phyloP scores from a whole-genome alignment of 2,888 invertebrate genomes.

The Dryocosmus kuriphilus region DNA sequence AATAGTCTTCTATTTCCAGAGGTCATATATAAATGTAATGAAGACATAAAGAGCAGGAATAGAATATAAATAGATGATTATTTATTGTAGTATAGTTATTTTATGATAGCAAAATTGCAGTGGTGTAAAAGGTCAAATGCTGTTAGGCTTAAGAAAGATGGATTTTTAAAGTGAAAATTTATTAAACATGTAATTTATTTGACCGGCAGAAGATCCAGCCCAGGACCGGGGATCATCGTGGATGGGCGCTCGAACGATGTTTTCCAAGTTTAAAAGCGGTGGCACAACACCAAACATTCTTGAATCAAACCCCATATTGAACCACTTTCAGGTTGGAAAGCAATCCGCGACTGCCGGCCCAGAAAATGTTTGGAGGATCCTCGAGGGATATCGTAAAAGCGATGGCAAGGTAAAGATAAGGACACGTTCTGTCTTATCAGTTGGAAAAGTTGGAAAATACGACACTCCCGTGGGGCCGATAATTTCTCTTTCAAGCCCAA shows the following conservation, averaged over 20 bases:
- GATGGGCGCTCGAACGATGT: slow-evolving; percentile 80
- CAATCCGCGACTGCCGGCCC: slow-evolving; percentile 91
- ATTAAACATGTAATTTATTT: not conserved
- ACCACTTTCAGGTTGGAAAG: slow-evolving; percentile 92
- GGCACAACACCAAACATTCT: slow-evolving; percentile 76
- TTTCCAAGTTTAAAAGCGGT: slow-evolving; percentile 85
- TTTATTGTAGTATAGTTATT: no score
- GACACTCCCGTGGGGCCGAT: not conserved
- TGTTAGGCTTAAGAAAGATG: no score
- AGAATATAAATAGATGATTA: no score
- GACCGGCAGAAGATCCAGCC: slow-evolving; percentile 42
- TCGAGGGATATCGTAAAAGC: slow-evolving; percentile 91
- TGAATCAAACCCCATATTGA: slow-evolving; percentile 90
- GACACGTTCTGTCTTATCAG: slow-evolving; percentile 14
- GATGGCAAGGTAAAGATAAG: slow-evolving; percentile 89
- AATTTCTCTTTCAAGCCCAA: not conserved
- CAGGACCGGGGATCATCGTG: slow-evolving; percentile 45
- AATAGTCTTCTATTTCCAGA: not conserved
- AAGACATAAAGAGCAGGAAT: no score
- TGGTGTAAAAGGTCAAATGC: no score
- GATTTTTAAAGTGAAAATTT: not conserved
- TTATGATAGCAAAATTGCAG: no score
- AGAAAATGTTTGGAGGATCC: slow-evolving; percentile 94
- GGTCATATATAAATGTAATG: no score
- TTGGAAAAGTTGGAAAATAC: not conserved